phyloP scores from a whole-genome alignment of 2,113 vertebrate genomes.

The Cacatua alba region DNA sequence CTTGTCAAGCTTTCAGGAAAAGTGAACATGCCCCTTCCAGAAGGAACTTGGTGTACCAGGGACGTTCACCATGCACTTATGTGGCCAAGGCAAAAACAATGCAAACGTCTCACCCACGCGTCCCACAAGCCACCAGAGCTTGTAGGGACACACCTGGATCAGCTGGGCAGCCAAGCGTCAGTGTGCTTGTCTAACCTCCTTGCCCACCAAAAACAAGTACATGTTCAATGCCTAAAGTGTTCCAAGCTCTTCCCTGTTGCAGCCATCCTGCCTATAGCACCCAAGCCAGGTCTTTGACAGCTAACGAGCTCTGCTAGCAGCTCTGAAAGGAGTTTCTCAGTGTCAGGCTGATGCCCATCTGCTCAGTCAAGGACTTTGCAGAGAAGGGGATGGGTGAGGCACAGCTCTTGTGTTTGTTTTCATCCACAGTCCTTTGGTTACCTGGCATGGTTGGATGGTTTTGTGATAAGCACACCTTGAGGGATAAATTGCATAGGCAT shows the following conservation, averaged over 20 bases:
- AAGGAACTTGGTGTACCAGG: not conserved
- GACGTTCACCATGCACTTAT: rapidly evolving
- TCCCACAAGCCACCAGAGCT: not conserved
- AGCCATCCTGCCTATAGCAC: not conserved
- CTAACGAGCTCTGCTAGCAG: not conserved
- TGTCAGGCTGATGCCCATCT: not conserved
- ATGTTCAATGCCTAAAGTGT: rapidly evolving
- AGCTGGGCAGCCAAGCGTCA: not conserved
- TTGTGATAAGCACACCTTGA: not conserved
- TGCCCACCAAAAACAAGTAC: not conserved
- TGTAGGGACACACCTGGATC: not conserved
- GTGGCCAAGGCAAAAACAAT: not conserved
- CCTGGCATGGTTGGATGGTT: not conserved
- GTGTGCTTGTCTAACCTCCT: not conserved
- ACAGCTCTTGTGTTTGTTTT: not conserved
- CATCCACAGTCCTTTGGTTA: rapidly evolving
- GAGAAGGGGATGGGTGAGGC: not conserved
- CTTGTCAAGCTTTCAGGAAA: not conserved
- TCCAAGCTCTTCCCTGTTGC: not conserved
- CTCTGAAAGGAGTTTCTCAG: not conserved
- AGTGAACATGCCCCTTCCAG: rapidly evolving
- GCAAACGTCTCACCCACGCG: rapidly evolving
- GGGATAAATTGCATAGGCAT: not conserved
- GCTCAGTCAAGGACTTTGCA: not conserved
- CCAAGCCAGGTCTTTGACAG: not conserved